Base-by-base conservation (phyloP, 2,888 invertebrate species). In the Ophion ventricosus region DNA sequence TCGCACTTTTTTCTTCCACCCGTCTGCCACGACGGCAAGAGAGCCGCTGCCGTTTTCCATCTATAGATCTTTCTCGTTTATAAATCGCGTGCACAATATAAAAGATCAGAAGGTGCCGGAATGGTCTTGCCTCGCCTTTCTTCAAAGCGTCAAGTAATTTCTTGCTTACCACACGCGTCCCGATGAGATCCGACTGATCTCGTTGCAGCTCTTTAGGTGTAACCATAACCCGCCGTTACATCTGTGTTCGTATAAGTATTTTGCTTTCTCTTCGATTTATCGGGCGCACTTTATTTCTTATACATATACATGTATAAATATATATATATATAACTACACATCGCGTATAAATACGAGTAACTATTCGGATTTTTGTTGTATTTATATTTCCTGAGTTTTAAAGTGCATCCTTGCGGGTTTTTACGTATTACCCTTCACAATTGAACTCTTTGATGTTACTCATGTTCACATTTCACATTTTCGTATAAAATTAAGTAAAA, bases 141-240 rank as follows among this genome's bases (percentile, higher is more conserved):
- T 82, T 85, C 82, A 80, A 82, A 85, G 85, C 85, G 85, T 85
- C 82, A 85, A 82, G 85, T 80, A 82, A 85, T 85, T 82, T 85
- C 85, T 85, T 85, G 82, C 73, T 43, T 14, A 57, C 66, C 17
- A 20, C 79, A 61, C 80, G 59, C 80, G 66, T 63, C 43, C 20
- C 80, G 56, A 80, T 64, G 26, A 66, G 20, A 72, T 67, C 69
- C 74, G 23, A 70, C 35, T 75, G 57, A 75, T 77, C 72, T 57
- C 66, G 61, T 61, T 72, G 61, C 74, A 57, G 29, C 73, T 74
- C 59, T 64, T 29, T 49, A 61, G 57, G 63, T 49, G 59, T 56
- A 70, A 75, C 64, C 79, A 74, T 80, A 59, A 73, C 35, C 64
- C 82, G 75, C 40, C 35, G 2, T 20, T 43, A 14, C 69, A 59